phyloP scores from a whole-genome alignment of 1,140 invertebrate species.

The Trichonephila clavipes region DNA sequence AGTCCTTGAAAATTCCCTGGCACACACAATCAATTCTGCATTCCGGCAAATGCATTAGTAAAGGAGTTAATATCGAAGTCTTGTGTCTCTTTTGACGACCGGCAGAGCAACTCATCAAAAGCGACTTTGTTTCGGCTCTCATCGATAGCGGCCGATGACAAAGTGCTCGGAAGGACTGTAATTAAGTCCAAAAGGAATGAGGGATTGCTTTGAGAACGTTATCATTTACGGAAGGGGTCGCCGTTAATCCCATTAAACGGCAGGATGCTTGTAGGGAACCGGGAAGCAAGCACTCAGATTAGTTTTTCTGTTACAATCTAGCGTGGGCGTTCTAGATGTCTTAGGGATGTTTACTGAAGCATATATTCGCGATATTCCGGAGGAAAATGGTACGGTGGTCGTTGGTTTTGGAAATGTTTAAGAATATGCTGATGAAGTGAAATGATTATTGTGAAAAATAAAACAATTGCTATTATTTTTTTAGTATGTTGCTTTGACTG shows the following conservation, averaged over 20 bases:
- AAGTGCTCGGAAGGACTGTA: background rate
- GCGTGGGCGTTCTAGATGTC: no score
- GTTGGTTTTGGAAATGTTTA: no score
- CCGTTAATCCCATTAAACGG: background rate
- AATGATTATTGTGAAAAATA: no score
- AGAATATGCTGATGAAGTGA: no score
- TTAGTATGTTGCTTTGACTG: no score
- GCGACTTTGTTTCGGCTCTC: background rate
- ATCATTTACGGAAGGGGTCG: background rate
- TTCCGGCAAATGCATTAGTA: background rate
- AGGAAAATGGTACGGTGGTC: no score
- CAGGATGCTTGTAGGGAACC: no score
- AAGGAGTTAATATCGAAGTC: background rate
- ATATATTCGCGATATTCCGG: no score
- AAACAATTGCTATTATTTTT: no score
- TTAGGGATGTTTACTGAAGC: no score
- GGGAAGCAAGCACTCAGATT: no score
- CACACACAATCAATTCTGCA: background rate
- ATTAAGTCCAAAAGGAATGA: constrained; percentile 10
- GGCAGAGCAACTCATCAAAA: background rate
- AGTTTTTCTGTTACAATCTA: no score
- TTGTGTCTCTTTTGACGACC: background rate
- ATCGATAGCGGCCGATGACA: background rate
- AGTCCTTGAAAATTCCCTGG: background rate
- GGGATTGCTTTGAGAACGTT: background rate